These are phyloP conservation scores for Philereme vetulata DNA, from an alignment of 2,888 invertebrate species.

Conservation along the genomic window DNA sequence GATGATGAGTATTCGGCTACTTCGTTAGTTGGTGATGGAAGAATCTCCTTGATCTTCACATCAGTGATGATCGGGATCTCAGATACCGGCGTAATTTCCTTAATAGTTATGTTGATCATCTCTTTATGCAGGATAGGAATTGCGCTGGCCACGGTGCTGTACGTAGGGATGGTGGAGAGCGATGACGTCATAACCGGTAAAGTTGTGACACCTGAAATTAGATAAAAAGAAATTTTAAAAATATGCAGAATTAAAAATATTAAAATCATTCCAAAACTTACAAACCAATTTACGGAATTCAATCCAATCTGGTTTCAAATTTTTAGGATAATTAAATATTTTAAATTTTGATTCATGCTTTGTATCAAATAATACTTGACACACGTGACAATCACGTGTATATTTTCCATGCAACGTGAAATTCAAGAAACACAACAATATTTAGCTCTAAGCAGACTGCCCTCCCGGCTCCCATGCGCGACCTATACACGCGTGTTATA, in stretches of 20 bases:
- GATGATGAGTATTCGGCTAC: constrained; percentile 71
- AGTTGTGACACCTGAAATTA: constrained; percentile 64
- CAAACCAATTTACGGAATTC: no score
- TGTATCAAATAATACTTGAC: no score
- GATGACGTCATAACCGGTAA: constrained; percentile 60
- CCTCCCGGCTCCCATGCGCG: no score
- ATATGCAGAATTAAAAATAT: not conserved
- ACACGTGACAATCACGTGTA: no score
- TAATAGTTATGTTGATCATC: constrained; percentile 79
- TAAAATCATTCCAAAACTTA: no score
- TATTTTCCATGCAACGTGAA: no score
- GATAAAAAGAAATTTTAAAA: constrained; percentile 1
- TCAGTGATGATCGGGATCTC: constrained; percentile 75
- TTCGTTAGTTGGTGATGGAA: constrained; percentile 68
- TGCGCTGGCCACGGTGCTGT: constrained; percentile 39
- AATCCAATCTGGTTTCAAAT: no score
- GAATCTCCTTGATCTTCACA: constrained; percentile 75
- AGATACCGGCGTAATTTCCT: constrained; percentile 84
- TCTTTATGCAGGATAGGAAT: constrained; percentile 52
- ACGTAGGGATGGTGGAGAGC: constrained; percentile 42
- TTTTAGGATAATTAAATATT: no score
- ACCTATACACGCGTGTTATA: no score
- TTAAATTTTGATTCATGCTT: no score
- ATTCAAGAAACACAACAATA: no score
- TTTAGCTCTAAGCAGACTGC: no score